A percentile compares a stretch with the other conserved stretches of the same genome.
These are phyloP conservation scores for Rhadinocentrus ornatus DNA, from an alignment of 2,797 vertebrate genomes.

Conservation along the genomic window DNA sequence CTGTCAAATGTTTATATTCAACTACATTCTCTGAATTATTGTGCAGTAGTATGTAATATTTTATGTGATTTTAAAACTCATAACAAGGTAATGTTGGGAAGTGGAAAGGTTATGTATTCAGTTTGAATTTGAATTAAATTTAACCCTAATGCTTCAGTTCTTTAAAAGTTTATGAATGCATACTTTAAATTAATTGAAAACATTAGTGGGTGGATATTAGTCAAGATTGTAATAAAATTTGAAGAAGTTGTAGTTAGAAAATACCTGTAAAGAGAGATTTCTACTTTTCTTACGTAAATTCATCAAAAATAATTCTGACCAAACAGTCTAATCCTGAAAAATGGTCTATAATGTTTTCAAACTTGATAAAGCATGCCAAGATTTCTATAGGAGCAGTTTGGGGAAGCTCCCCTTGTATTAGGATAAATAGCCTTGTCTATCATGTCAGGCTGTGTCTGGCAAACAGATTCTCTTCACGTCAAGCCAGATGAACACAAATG, in stretches of 20 bases:
- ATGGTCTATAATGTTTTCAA: background rate
- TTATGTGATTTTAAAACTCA: too few species aligned
- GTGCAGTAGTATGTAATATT: too few species aligned
- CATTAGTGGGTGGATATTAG: too few species aligned
- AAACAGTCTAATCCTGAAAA: background rate
- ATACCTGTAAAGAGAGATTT: too few species aligned
- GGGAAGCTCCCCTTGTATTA: slow-evolving; percentile 64
- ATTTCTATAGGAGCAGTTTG: slow-evolving; percentile 1
- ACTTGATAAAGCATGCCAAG: slow-evolving; percentile 1
- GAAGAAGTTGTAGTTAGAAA: too few species aligned
- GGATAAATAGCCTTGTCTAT: slow-evolving; percentile 82
- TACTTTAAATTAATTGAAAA: background rate
- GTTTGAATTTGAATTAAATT: too few species aligned
- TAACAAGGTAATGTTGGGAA: too few species aligned
- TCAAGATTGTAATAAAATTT: background rate
- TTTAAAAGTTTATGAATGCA: background rate
- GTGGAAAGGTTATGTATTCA: too few species aligned
- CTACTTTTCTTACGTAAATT: background rate
- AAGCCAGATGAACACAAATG: slow-evolving; percentile 85
- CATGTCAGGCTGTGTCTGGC: slow-evolving; percentile 72
- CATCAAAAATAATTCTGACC: background rate
- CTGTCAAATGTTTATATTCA: too few species aligned
- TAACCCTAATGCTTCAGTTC: too few species aligned
- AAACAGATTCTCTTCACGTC: slow-evolving; percentile 80
- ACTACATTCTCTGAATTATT: too few species aligned